A percentile compares a stretch with the other conserved stretches of the same genome.
phyloP scores from a whole-genome alignment of 1,140 invertebrate genomes.

The Drosophila kanapiae region DNA sequence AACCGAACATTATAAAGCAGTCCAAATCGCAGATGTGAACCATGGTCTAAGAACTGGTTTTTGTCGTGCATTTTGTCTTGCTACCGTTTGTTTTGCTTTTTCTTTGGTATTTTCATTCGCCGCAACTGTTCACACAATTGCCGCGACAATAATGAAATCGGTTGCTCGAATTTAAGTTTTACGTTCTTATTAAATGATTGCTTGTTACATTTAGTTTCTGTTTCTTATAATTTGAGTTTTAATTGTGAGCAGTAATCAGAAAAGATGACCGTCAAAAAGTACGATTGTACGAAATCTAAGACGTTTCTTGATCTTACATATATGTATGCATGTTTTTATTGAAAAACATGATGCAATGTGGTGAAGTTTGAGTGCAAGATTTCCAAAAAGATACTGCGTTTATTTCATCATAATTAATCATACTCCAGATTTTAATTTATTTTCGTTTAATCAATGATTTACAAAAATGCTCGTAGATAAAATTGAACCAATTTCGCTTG shows the following conservation, averaged over 20 bases:
- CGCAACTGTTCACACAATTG: background rate
- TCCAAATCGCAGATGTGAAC: no score
- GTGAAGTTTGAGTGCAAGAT: background rate
- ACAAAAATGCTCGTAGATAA: background rate
- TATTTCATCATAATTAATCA: conserved; percentile 2
- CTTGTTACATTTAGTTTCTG: background rate
- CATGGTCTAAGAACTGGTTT: no score
- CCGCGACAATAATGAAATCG: background rate
- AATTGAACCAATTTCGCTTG: background rate
- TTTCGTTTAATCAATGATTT: background rate
- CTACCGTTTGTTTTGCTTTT: no score
- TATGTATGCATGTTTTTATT: background rate
- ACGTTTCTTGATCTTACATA: background rate
- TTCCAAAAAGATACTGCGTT: background rate
- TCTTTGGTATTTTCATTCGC: background rate
- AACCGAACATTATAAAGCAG: no score
- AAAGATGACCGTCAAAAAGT: background rate
- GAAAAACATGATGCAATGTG: conserved; percentile 6
- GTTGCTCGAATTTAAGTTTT: conserved; percentile 2
- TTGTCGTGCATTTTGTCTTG: no score
- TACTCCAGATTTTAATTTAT: background rate
- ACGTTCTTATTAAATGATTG: background rate
- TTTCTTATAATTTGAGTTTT: no score
- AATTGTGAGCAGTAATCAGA: background rate
- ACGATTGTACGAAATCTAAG: no score